These are phyloP conservation scores for Hyperopisus bebe DNA, from an alignment of 2,113 vertebrate genomes.

Conservation along the genomic window DNA sequence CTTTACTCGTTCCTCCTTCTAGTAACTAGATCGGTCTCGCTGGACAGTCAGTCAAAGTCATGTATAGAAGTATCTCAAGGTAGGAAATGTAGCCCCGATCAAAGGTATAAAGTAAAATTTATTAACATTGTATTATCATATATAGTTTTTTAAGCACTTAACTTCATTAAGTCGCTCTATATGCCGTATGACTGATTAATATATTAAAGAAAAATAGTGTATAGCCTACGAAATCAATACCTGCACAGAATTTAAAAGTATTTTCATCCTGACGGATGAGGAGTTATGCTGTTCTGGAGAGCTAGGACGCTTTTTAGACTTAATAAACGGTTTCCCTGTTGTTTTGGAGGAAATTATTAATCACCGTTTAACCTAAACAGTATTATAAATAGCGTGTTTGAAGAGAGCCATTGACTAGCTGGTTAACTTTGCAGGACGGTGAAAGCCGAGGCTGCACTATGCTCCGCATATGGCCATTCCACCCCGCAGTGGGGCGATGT, in stretches of 20 bases:
- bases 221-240: neutral
- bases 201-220: neutral
- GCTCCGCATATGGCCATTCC: neutral
- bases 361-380: neutral
- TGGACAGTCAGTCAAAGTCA: neutral
- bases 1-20: neutral
- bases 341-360: neutral
- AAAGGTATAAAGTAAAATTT: neutral
- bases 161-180: neutral
- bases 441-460: neutral
- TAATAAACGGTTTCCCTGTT: neutral
- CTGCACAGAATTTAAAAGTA: neutral
- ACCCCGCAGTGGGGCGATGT: neutral
- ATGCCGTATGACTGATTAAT: neutral
- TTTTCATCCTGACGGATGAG: neutral
- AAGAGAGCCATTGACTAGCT: neutral
- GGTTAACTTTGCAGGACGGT: neutral
- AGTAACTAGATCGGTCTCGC: neutral
- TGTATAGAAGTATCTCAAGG: slow-evolving; percentile 11
- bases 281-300: neutral
- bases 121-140: neutral
- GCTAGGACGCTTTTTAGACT: neutral
- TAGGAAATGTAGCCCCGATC: neutral
- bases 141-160: neutral
- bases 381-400: neutral